A percentile compares a stretch with the other conserved stretches of the same genome.
Evolutionary conservation across 2,113 vertebrate species (phyloP).

Genomic region (Gallinago jamesoni): DNA sequence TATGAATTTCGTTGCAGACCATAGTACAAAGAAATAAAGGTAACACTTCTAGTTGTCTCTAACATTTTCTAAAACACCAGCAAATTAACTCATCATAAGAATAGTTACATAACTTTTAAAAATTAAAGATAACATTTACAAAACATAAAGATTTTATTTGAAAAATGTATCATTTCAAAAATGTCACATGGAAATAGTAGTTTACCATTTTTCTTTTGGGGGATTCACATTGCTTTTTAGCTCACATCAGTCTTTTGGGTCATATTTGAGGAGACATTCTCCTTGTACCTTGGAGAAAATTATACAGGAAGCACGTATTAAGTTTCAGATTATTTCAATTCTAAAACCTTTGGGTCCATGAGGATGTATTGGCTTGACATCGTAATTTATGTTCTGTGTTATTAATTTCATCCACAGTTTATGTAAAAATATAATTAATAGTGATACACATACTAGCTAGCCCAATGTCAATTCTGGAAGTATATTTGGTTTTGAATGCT

Average conservation of each 20-base stretch:
- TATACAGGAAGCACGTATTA: background rate
- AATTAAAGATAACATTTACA: background rate
- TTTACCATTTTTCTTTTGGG: background rate
- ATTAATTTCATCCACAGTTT: too few relatives aligned
- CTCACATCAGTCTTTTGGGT: background rate
- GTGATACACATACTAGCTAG: too few relatives aligned
- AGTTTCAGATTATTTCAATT: background rate
- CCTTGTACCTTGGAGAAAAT: conserved; percentile 23
- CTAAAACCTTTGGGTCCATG: background rate
- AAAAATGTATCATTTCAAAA: background rate
- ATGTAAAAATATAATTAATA: too few relatives aligned
- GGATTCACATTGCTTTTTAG: background rate
- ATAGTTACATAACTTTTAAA: background rate
- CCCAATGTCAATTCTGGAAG: too few relatives aligned
- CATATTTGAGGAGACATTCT: background rate
- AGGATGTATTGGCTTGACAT: background rate
- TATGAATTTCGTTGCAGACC: background rate
- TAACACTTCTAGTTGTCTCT: background rate
- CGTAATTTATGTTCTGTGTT: background rate
- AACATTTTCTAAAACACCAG: background rate
- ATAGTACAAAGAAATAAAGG: background rate
- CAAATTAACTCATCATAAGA: background rate
- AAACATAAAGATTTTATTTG: background rate
- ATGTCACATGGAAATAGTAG: background rate
- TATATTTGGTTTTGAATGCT: too few relatives aligned